Evolutionary conservation across 2,797 vertebrate species (phyloP).

Genomic region (Thunnus albacares): DNA sequence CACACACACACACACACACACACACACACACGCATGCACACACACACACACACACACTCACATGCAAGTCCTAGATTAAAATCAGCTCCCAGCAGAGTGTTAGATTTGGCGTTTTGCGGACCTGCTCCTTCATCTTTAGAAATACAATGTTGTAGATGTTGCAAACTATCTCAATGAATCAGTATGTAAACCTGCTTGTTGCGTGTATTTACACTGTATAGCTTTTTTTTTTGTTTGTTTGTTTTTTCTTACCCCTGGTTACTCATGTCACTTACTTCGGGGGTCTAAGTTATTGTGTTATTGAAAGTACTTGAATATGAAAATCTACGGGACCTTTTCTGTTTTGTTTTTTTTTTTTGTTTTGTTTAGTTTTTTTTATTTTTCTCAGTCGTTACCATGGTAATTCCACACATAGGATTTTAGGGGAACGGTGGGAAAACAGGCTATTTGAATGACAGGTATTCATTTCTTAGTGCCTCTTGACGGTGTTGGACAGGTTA

Average conservation of each 20-base stretch:
- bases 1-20: constrained; percentile 9
- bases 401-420: constrained; percentile 61
- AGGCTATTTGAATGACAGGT: constrained; percentile 79
- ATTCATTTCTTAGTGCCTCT: constrained; percentile 81
- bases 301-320: constrained; percentile 88
- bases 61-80: constrained; percentile 38
- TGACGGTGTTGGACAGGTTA: constrained; percentile 45
- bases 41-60: constrained; percentile 13
- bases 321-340: constrained; percentile 76
- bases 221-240: constrained; percentile 63
- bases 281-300: constrained; percentile 86
- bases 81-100: constrained; percentile 49
- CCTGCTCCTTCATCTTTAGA: constrained; percentile 55
- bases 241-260: constrained; percentile 64
- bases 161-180: constrained; percentile 66
- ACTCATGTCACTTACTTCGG: constrained; percentile 68
- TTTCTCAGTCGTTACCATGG: constrained; percentile 51
- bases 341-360: constrained; percentile 17
- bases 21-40: constrained; percentile 7
- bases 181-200: constrained; percentile 79
- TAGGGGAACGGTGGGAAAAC: constrained; percentile 54
- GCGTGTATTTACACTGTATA: constrained; percentile 83
- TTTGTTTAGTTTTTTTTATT: constrained; percentile 3
- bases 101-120: constrained; percentile 51
- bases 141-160: constrained; percentile 70